phyloP scores from a whole-genome alignment of 2,113 vertebrate genomes.

The Otis tarda region DNA sequence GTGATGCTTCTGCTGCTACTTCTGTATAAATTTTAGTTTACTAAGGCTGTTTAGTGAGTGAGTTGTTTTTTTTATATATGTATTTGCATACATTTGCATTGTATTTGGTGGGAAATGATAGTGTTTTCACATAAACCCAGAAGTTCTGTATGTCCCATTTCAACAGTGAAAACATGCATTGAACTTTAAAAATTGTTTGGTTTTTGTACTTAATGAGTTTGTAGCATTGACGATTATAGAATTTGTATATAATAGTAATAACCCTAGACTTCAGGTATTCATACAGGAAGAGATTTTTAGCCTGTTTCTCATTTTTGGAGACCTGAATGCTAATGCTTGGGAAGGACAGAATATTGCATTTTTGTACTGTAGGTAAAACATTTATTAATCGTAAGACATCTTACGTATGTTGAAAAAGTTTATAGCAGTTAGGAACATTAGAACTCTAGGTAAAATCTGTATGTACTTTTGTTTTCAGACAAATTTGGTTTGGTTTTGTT shows the following conservation, averaged over 20 bases:
- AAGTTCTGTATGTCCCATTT: background rate
- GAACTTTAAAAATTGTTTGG: background rate
- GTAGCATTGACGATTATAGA: background rate
- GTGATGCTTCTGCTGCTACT: background rate
- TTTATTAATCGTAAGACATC: background rate
- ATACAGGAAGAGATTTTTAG: background rate
- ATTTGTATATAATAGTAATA: background rate
- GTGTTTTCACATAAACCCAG: background rate
- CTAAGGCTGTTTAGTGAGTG: background rate
- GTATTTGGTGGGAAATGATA: background rate
- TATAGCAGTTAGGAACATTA: background rate
- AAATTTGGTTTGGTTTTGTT: slow-evolving; percentile 2
- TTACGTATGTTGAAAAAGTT: background rate
- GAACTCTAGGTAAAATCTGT: background rate
- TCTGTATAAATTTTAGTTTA: background rate
- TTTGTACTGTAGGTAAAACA: background rate
- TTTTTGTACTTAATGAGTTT: background rate
- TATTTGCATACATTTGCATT: accelerated
- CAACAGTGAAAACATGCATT: background rate
- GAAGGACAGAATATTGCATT: accelerated
- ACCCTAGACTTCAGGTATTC: background rate
- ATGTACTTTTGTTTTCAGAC: background rate
- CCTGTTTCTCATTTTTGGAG: background rate
- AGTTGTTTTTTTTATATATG: background rate
- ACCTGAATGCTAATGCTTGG: background rate